Evolutionary conservation across 2,113 vertebrate species (phyloP), one percentile per base, ranked within the genome.

Genomic region (Psittacula cyanocephala): DNA sequence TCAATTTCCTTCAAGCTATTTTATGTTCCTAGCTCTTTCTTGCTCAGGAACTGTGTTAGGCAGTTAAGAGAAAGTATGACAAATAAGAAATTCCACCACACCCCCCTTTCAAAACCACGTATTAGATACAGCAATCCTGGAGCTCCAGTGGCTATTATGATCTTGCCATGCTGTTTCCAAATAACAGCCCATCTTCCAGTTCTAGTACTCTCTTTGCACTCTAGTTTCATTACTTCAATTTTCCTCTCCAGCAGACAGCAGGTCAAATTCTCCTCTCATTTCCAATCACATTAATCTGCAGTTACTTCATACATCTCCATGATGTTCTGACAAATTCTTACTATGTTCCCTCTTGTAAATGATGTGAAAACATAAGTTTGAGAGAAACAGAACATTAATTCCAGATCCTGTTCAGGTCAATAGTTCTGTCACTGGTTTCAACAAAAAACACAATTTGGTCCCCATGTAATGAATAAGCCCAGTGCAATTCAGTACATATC

Each of bases 311-410:
- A 69, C 31, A 89, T 80, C 41, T 80, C n/a, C 0, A 0, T 41
- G 67, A 72, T 1, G 0, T 79, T 62, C 75, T 80, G 57, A 77
- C 67, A 80, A 39, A 16, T n/a, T 95, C 59, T n/a, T 31, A 29
- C 52, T 12, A 24, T 0, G 10, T 41, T 87, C 29, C 77, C 49
- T 67, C 28, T 65, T 85, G 25, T 46, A 94, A 94, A 71, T 37
- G 19, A 71, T 53, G 41, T 65, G 37, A 76, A 69, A 85, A 67
- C 28, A 5, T 27, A 65, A 93, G 41, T 89, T 67, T 65, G 39
- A 69, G 62, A 91, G 65, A 81, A 87, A 69, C 16, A 89, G 33
- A 78, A 18, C 62, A 37, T 72, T 62, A 84, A 69, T 85, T 94
- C 35, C 59, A 60, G 24, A 50, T 65, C 44, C 69, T 57, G 24